A percentile compares a stretch with the other conserved stretches of the same genome.
These are phyloP conservation scores for Conger conger DNA, from an alignment of 2,113 vertebrate genomes.

Conservation along the genomic window DNA sequence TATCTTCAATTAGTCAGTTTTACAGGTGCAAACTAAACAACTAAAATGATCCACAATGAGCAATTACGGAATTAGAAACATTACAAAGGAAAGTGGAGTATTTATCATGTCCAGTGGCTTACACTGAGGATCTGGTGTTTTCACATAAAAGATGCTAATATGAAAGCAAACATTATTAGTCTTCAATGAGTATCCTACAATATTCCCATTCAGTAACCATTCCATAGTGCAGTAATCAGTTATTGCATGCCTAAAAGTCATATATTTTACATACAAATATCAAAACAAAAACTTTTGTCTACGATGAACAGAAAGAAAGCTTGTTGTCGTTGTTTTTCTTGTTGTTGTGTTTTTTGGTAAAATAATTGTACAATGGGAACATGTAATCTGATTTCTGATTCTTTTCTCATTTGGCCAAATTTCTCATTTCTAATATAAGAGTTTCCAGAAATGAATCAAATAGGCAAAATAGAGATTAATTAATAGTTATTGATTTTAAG, in stretches of 20 bases:
- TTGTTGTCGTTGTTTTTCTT: background rate
- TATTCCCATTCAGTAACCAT: slow-evolving; percentile 13
- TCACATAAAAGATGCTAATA: slow-evolving; percentile 9
- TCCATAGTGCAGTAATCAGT: slow-evolving; percentile 16
- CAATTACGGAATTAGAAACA: background rate
- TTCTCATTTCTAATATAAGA: slow-evolving; percentile 13
- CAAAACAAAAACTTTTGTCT: background rate
- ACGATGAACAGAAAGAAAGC: background rate
- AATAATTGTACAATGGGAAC: background rate
- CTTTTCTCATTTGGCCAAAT: background rate
- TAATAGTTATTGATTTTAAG: background rate
- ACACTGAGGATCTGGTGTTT: background rate
- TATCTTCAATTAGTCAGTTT: too few relatives aligned
- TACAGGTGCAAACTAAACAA: background rate
- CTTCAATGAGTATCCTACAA: slow-evolving; percentile 13
- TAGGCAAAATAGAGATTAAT: background rate
- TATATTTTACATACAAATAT: slow-evolving; percentile 10
- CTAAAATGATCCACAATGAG: background rate
- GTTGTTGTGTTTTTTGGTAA: background rate
- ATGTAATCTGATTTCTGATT: background rate
- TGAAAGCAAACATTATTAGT: slow-evolving; percentile 12
- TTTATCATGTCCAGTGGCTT: background rate
- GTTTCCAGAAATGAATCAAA: background rate
- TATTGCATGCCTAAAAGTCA: slow-evolving; percentile 24
- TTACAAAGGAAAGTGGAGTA: background rate